Conservation (phyloP, 2,888 invertebrate genomes). For the Xiphydria camelus region DNA sequence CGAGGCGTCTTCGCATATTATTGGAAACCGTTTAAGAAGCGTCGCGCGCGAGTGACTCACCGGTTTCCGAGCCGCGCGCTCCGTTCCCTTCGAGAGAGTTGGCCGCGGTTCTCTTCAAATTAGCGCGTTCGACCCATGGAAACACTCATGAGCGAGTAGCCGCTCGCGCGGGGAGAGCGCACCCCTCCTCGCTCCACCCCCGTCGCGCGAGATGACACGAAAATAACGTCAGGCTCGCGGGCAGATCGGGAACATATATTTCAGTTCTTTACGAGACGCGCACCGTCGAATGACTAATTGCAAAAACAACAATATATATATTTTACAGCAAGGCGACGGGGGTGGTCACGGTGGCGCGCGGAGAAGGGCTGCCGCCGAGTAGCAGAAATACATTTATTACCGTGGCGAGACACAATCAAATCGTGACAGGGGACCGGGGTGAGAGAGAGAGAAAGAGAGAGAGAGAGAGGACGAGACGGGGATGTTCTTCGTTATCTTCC, state of each 20-base stretch:
- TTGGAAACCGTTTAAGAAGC: too few relatives aligned
- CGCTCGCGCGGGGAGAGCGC: too few relatives aligned
- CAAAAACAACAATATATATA: conserved; percentile 53
- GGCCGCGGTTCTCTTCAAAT: too few relatives aligned
- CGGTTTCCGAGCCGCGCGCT: too few relatives aligned
- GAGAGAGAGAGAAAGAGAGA: too few relatives aligned
- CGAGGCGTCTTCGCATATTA: too few relatives aligned
- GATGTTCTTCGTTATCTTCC: conserved; percentile 53
- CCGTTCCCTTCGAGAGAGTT: too few relatives aligned
- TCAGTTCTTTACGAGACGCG: conserved; percentile 46
- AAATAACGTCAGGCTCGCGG: conserved; percentile 43
- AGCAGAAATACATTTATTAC: conserved; percentile 50
- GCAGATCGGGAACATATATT: conserved; percentile 44
- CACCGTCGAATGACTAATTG: conserved; percentile 54
- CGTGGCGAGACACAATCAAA: conserved; percentile 50
- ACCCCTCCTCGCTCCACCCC: conserved; percentile 10
- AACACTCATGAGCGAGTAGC: too few relatives aligned
- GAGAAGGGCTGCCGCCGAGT: conserved; percentile 15
- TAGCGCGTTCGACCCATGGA: too few relatives aligned
- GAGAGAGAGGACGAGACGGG: conserved; percentile 6
- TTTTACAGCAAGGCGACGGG: conserved; percentile 41
- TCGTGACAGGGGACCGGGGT: conserved; percentile 38
- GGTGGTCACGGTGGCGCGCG: conserved; percentile 9
- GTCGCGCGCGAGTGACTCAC: too few relatives aligned
- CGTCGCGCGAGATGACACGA: conserved; percentile 26